These are phyloP conservation scores for Drepana arcuata DNA, from an alignment of 1,140 invertebrate genomes.

Conservation along the genomic window DNA sequence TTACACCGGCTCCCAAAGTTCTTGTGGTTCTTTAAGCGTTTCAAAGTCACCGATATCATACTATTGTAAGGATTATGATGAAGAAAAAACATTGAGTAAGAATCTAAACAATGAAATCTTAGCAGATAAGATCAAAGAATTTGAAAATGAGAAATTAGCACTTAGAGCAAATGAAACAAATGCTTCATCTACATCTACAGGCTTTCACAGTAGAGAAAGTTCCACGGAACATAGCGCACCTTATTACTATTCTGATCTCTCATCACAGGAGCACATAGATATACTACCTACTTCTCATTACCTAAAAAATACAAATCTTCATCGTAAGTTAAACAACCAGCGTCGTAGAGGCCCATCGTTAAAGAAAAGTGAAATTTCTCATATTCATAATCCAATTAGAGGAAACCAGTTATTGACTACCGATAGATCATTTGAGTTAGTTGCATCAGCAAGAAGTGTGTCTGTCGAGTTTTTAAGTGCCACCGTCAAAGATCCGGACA, in stretches of 20 bases:
- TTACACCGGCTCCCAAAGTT: conserved; percentile 43
- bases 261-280: conserved; percentile 69
- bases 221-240: conserved; percentile 78
- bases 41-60: conserved; percentile 59
- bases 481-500: conserved; percentile 78
- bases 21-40: conserved; percentile 40
- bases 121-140: conserved; percentile 63
- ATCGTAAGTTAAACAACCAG: conserved; percentile 80
- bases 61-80: conserved; percentile 60
- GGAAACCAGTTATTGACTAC: conserved; percentile 44
- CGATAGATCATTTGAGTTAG: conserved; percentile 72
- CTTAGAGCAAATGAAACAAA: conserved; percentile 41
- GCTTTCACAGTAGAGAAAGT: conserved; percentile 69
- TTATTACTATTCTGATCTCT: conserved; percentile 91
- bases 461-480: conserved; percentile 78
- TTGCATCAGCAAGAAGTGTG: conserved; percentile 76
- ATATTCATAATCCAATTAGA: conserved; percentile 85
- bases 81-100: conserved; percentile 47
- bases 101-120: conserved; percentile 52
- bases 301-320: conserved; percentile 65
- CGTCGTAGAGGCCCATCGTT: conserved; percentile 68
- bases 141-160: conserved; percentile 50
- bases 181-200: conserved; percentile 40
- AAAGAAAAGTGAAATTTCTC: conserved; percentile 82
- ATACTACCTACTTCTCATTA: conserved; percentile 53